Percentiles rank a stretch among this genome's conserved stretches.
Evolutionary conservation across 2,113 vertebrate genomes (phyloP).

Genomic region (Machaerirhynchus nigripectus): DNA sequence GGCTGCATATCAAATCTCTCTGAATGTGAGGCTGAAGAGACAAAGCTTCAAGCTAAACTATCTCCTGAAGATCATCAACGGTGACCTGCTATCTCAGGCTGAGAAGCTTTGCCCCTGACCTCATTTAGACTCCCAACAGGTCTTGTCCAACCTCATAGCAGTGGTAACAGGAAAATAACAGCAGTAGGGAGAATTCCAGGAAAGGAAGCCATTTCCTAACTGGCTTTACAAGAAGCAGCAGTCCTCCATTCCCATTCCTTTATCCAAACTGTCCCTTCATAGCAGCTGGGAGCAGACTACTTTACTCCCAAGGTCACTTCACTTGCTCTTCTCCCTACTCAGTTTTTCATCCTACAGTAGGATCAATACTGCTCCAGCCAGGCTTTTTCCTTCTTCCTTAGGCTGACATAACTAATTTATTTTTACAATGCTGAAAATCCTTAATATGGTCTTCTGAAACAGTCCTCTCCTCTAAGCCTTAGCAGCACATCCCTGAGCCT

Average conservation of each 20-base stretch:
- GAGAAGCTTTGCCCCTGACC: background rate
- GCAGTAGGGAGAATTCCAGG: background rate
- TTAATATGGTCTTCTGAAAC: background rate
- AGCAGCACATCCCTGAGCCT: background rate
- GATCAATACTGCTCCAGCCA: background rate
- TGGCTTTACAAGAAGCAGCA: background rate
- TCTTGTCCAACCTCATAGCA: background rate
- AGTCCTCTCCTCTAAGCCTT: background rate
- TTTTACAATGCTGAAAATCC: background rate
- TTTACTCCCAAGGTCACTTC: background rate
- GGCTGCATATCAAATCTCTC: background rate
- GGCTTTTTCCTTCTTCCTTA: background rate
- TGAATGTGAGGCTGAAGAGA: background rate
- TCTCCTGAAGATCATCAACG: background rate
- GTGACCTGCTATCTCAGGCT: background rate
- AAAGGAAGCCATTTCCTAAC: background rate
- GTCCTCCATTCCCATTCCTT: background rate
- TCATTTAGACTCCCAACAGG: background rate
- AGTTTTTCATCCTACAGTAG: background rate
- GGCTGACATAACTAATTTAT: background rate
- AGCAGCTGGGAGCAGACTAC: background rate
- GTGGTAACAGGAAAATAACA: background rate
- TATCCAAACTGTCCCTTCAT: background rate
- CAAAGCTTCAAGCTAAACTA: background rate
- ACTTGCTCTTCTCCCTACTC: background rate